phyloP scores from a whole-genome alignment of 2,888 invertebrate species.

The Chloroclysta siterata region DNA sequence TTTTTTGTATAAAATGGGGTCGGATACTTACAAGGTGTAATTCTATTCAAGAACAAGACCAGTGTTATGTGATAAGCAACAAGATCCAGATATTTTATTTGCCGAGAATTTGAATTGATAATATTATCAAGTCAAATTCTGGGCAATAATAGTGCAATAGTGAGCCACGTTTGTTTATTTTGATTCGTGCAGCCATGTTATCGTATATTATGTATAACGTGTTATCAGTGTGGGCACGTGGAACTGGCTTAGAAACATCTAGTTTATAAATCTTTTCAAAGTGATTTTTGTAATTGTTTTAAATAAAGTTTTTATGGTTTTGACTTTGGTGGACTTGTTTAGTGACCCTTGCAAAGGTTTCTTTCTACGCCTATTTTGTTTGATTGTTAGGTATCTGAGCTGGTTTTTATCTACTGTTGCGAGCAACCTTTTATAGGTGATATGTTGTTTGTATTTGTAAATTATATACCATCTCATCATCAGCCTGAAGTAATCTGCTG shows the following conservation, averaged over 20 bases:
- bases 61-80: no score
- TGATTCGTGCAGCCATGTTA: background rate
- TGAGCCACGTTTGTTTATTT: background rate
- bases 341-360: background rate
- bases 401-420: background rate
- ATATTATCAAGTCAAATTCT: no score
- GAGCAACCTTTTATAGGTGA: no score
- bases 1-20: no score
- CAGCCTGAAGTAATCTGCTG: no score
- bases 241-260: background rate
- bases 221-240: background rate
- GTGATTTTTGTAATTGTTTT: background rate
- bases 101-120: background rate
- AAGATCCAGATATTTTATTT: no score
- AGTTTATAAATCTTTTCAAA: background rate
- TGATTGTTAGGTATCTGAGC: background rate
- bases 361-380: background rate
- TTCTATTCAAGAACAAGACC: no score
- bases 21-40: no score
- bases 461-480: no score
- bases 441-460: no score
- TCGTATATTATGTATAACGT: background rate
- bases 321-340: slow-evolving; percentile 2
- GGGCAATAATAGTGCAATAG: no score
- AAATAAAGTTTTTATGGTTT: background rate